These are phyloP conservation scores for Cryptocephalus primarius DNA, from an alignment of 2,888 invertebrate species.

Conservation along the genomic window DNA sequence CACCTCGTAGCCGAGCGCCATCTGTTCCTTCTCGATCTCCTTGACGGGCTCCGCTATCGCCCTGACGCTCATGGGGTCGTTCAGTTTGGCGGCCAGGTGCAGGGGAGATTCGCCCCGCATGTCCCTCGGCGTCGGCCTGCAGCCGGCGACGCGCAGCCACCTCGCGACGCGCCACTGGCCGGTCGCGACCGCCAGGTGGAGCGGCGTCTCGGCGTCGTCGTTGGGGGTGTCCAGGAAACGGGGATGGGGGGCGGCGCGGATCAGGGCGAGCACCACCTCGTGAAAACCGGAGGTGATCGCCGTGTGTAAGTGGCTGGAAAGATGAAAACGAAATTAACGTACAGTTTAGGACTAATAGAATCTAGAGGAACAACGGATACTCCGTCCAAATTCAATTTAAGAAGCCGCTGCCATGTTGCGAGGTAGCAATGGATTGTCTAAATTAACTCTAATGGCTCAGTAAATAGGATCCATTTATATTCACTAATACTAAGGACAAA, in stretches of 20 bases:
- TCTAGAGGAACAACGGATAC: too few relatives aligned
- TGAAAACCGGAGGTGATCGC: constrained; percentile 68
- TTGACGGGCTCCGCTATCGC: constrained; percentile 61
- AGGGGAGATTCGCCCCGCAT: constrained; percentile 74
- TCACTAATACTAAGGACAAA: too few relatives aligned
- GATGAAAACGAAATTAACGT: constrained; percentile 26
- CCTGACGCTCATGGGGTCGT: constrained; percentile 58
- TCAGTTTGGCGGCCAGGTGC: constrained; percentile 67
- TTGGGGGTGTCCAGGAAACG: constrained; percentile 70
- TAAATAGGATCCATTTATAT: too few relatives aligned
- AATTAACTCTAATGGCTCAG: too few relatives aligned
- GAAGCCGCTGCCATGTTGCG: too few relatives aligned
- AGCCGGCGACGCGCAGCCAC: constrained; percentile 71
- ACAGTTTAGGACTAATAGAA: too few relatives aligned
- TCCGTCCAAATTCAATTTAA: too few relatives aligned
- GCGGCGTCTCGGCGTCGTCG: constrained; percentile 66
- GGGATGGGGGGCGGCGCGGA: constrained; percentile 67
- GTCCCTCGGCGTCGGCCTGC: constrained; percentile 54
- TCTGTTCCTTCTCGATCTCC: constrained; percentile 34
- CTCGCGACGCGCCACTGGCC: constrained; percentile 63
- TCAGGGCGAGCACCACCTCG: constrained; percentile 62
- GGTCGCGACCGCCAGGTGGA: constrained; percentile 79
- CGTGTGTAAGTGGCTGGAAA: constrained; percentile 70
- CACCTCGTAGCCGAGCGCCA: constrained; percentile 29
- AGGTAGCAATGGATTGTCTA: too few relatives aligned